A percentile compares a stretch with the other conserved stretches of the same genome.
phyloP scores from a whole-genome alignment of 2,113 vertebrate species.

The Physeter macrocephalus region DNA sequence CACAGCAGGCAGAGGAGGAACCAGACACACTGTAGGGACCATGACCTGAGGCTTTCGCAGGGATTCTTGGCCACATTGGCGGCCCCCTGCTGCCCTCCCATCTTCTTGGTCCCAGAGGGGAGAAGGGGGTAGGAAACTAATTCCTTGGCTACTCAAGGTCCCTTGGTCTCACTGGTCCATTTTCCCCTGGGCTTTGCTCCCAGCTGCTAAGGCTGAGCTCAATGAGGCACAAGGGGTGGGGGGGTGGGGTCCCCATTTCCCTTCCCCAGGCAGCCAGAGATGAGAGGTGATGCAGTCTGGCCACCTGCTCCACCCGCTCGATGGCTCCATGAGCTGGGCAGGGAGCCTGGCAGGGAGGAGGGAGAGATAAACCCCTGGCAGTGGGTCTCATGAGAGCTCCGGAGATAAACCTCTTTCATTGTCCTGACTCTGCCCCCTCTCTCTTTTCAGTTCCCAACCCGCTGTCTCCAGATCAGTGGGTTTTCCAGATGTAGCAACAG shows the following conservation, averaged over 20 bases:
- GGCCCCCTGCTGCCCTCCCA: neutral
- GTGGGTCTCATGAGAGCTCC: neutral
- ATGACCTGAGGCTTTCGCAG: neutral
- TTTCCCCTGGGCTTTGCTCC: neutral
- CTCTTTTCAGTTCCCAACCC: neutral
- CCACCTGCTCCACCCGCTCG: neutral
- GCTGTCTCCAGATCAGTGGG: neutral
- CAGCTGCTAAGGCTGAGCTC: neutral
- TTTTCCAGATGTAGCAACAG: slow-evolving; percentile 14
- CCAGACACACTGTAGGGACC: neutral
- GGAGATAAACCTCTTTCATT: neutral
- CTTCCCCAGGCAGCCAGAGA: neutral
- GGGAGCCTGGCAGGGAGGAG: neutral
- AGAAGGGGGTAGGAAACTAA: neutral
- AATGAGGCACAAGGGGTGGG: accelerated
- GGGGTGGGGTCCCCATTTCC: neutral
- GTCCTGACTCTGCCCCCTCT: neutral
- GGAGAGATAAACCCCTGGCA: slow-evolving; percentile 33
- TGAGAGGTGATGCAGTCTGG: neutral
- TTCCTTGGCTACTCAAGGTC: neutral
- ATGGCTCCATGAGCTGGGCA: neutral
- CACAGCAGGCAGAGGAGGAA: neutral
- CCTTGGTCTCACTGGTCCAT: accelerated
- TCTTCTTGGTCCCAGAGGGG: neutral
- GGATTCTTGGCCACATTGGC: neutral